Evolutionary conservation across 37 sponge, comb jelly and placozoan genomes (phyloP), one percentile per base, ranked within the genome.

Genomic region (Tethya wilhelma): DNA sequence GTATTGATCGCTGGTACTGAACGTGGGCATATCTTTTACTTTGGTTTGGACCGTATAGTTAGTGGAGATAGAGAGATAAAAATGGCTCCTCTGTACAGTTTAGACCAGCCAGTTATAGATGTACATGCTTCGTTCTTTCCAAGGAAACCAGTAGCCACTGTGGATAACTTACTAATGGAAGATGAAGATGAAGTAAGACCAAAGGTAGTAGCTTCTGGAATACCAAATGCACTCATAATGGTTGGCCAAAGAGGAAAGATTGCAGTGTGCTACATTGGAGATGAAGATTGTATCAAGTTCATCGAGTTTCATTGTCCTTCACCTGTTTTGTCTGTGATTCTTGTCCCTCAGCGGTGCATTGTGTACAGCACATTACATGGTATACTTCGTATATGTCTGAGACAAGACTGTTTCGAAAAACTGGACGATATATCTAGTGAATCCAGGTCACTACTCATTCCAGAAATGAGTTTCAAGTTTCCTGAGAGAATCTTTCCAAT

Each of bases 221-320:
- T 28, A 25, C 63, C 77, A 20, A 63, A 76, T 63, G 1, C 44
- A 0, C 58, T 76, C 31, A 40, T 76, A 20, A 63, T 76, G 26
- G 31, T 76, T 5, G 77, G 77, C 34, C 77, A 76, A 44, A 60
- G 63, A 28, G 77, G 77, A 0, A 76, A 63, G 25, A 76, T 76
- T 5, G 63, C 63, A 1, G 29, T 76, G n/a, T 76, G 77, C 63
- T n/a, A 43, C 22, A 31, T 23, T 49, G 6, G 34, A 56, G 22
- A 43, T 42, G 64, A 39, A 14, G 6, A 22, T 22, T 42, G 60
- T 38, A 38, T 44, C 0, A 26, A 39, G 28, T n/a, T 76, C 9
- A 37, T 62, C 0, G 77, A 76, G 44, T 76, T 63, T n/a, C 43
- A 76, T 36, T 42, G 60, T 9, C 77, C 77, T 36, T 41, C 31